Evolutionary conservation across 2,113 vertebrate genomes (phyloP), one percentile per base, ranked within the genome.

Genomic region (Riparia riparia): DNA sequence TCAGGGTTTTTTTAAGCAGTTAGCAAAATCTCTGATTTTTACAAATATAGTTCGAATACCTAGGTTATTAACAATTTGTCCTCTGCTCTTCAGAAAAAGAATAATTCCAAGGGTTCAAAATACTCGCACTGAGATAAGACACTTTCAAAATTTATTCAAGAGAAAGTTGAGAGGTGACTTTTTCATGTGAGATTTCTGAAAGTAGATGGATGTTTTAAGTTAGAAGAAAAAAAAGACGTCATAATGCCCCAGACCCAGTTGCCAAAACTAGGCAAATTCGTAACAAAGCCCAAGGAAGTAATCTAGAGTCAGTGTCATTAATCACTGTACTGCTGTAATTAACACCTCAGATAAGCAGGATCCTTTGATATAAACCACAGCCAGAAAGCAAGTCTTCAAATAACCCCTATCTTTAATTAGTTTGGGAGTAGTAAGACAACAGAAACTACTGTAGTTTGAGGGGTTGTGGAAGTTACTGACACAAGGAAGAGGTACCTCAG

Each of bases 381-480:
- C 7, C 53, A 50, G 34, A 72, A 80, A n/a, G 25, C 8, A 69
- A 56, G 5, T 45, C 53, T 22, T 77, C 32, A 54, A 42, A 76
- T 10, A 76, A 54, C 5, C 6, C 12, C 10, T 8, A 10, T 16
- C 39, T 79, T 89, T 19, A 73, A 78, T 42, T 47, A 77, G 45
- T 18, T 24, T 51, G 18, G 49, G 32, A 50, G 17, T 0, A 51
- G 17, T 9, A 85, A 31, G 4, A 34, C 5, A 47, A 31, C 10
- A 73, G 28, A 47, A 82, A 31, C 39, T 41, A 29, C 17, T 37
- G 6, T 12, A 64, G 10, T 24, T 34, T 0, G 0, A 20, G 26
- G 6, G 12, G 6, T 6, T 71, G 2, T 37, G 47, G n/a, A 51
- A 44, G 7, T 31, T 57, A 66, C 20, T 54, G 64, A 76, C 64